Conservation (phyloP, 2,888 invertebrate genomes). For the Drosophila merina region DNA sequence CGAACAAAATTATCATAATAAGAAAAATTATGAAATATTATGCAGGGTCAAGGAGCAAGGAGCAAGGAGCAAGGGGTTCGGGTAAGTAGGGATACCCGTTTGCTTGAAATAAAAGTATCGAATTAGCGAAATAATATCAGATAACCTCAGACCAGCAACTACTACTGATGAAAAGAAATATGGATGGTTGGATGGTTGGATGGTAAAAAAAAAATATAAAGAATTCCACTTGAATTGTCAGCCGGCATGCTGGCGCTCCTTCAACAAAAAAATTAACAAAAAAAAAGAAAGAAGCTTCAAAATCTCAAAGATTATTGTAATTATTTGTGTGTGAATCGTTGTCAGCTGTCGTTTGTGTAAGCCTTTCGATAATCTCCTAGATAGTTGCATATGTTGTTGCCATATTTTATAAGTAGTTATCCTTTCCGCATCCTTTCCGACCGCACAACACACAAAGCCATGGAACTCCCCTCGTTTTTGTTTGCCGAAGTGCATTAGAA, state of each 20-base stretch:
- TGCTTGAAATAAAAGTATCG: conserved; percentile 79
- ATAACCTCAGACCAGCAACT: conserved; percentile 58
- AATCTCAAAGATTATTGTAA: conserved; percentile 54
- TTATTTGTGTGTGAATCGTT: conserved; percentile 41
- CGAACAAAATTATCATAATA: conserved; percentile 67
- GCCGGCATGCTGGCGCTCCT: conserved; percentile 65
- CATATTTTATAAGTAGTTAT: conserved; percentile 41
- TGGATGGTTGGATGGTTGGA: conserved; percentile 9
- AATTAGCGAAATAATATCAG: conserved; percentile 82
- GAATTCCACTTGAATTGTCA: conserved; percentile 72
- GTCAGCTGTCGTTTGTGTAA: conserved; percentile 74
- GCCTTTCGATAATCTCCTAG: conserved; percentile 58
- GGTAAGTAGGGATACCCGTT: conserved; percentile 31
- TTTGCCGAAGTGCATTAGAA: conserved; percentile 80
- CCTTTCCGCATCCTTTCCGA: conserved; percentile 34
- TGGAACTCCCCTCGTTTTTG: conserved; percentile 50
- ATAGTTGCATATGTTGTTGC: conserved; percentile 54
- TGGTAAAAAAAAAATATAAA: conserved; percentile 38
- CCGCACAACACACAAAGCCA: conserved; percentile 22
- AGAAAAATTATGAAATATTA: conserved; percentile 67
- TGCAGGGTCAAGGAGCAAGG: conserved; percentile 33
- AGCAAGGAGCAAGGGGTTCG: conserved; percentile 2
- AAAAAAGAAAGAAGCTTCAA: conserved; percentile 10
- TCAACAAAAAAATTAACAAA: conserved; percentile 9
- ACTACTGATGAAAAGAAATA: conserved; percentile 43